phyloP scores from a whole-genome alignment of 2,797 vertebrate genomes.

The Paedocypris micromegethes region DNA sequence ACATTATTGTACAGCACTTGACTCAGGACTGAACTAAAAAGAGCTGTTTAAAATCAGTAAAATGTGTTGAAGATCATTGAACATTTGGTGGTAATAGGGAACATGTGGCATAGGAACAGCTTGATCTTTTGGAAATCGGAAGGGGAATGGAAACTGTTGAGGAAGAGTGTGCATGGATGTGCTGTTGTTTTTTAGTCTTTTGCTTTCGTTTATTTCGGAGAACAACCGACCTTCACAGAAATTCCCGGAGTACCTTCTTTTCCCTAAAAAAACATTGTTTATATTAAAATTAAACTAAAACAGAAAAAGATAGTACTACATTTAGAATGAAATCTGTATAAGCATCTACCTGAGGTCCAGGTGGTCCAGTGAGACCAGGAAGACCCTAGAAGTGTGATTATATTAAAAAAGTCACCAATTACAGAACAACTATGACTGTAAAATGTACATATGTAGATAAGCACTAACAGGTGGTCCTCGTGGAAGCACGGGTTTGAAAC shows the following conservation, averaged over 20 bases:
- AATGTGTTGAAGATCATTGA: constrained; percentile 33
- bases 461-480: constrained; percentile 67
- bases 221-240: constrained; percentile 55
- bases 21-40: constrained; percentile 2
- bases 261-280: constrained; percentile 47
- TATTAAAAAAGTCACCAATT: neutral
- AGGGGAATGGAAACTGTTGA: constrained; percentile 29
- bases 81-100: constrained; percentile 42
- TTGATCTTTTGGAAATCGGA: constrained; percentile 29
- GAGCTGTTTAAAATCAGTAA: constrained; percentile 16
- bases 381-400: constrained; percentile 58
- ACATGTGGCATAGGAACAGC: constrained; percentile 38
- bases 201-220: neutral
- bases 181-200: neutral
- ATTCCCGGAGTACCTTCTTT: constrained; percentile 54
- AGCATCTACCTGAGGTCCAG: constrained; percentile 65
- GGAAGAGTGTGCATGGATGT: neutral
- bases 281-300: too few relatives aligned
- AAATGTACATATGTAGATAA: neutral
- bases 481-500: constrained; percentile 54
- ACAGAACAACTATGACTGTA: neutral
- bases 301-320: too few relatives aligned
- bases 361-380: constrained; percentile 59
- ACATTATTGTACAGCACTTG: too few relatives aligned
- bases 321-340: neutral